These are phyloP conservation scores for Amblyraja radiata DNA, from an alignment of 2,797 vertebrate species.

Conservation along the genomic window DNA sequence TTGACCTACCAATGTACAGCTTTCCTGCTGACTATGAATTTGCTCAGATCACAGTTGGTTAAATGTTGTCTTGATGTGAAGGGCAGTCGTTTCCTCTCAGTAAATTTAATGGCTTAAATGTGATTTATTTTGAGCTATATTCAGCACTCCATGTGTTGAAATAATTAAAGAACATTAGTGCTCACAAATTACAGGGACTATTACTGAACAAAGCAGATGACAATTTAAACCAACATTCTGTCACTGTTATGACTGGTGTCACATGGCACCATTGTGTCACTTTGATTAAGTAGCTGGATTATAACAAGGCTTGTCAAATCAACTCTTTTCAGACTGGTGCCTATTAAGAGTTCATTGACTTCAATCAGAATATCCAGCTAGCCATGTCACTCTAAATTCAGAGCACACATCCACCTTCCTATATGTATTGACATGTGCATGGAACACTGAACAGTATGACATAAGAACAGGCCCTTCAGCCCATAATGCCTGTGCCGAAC, in stretches of 20 bases:
- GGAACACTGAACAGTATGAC: too few species aligned
- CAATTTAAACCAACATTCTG: constrained; percentile 26
- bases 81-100: background rate
- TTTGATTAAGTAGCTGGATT: constrained; percentile 22
- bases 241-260: constrained; percentile 16
- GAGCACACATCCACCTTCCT: background rate
- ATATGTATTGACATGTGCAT: background rate
- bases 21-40: background rate
- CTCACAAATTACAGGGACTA: constrained; percentile 9
- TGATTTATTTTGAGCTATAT: background rate
- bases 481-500: too few species aligned
- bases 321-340: background rate
- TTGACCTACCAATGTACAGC: too few species aligned
- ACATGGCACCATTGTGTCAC: constrained; percentile 7
- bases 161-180: constrained; percentile 4
- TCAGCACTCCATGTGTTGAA: background rate
- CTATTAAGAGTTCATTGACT: background rate
- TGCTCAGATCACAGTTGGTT: background rate
- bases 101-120: background rate
- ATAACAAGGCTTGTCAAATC: constrained; percentile 3
- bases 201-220: constrained; percentile 7
- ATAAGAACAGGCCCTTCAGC: too few species aligned
- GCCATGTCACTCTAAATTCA: background rate
- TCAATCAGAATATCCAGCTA: background rate
- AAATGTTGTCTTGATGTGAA: background rate